A percentile compares a stretch with the other conserved stretches of the same genome.
phyloP scores from a whole-genome alignment of 2,113 vertebrate genomes.

The Corythaixoides concolor region DNA sequence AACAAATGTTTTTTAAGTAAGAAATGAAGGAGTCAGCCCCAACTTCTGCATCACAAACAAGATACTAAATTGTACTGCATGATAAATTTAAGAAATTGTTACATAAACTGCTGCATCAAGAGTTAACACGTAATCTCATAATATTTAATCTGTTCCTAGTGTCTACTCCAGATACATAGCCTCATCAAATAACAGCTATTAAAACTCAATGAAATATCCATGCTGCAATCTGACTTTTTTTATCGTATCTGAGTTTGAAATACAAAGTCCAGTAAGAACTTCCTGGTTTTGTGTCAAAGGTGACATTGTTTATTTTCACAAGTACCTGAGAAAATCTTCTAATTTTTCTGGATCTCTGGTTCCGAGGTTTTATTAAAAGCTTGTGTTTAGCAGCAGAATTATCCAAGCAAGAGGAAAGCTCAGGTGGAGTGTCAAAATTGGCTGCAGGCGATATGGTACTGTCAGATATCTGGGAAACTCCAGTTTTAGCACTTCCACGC shows the following conservation, averaged over 20 bases:
- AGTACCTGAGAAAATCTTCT: slow-evolving; percentile 79
- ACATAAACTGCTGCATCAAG: not conserved
- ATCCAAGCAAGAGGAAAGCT: slow-evolving; percentile 83
- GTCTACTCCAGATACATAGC: not conserved
- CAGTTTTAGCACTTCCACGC: slow-evolving; percentile 19
- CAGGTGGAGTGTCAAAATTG: slow-evolving; percentile 82
- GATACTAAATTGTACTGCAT: not conserved
- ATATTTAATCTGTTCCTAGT: not conserved
- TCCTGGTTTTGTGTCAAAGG: not conserved
- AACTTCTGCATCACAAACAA: not conserved
- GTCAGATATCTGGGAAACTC: slow-evolving; percentile 19
- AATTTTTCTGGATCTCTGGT: slow-evolving; percentile 86
- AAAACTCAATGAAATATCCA: not conserved
- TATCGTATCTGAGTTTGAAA: not conserved
- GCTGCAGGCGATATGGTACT: slow-evolving; percentile 60
- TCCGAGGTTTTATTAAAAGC: slow-evolving; percentile 90
- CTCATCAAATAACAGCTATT: not conserved
- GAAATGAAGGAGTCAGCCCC: not conserved
- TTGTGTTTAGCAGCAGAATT: slow-evolving; percentile 93
- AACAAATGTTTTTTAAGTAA: not conserved
- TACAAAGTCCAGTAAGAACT: not conserved
- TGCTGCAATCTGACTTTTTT: not conserved
- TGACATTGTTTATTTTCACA: not conserved
- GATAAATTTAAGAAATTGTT: not conserved
- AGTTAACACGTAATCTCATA: not conserved